Conservation (phyloP, 2,888 invertebrate species). For the Tinea semifulvella region DNA sequence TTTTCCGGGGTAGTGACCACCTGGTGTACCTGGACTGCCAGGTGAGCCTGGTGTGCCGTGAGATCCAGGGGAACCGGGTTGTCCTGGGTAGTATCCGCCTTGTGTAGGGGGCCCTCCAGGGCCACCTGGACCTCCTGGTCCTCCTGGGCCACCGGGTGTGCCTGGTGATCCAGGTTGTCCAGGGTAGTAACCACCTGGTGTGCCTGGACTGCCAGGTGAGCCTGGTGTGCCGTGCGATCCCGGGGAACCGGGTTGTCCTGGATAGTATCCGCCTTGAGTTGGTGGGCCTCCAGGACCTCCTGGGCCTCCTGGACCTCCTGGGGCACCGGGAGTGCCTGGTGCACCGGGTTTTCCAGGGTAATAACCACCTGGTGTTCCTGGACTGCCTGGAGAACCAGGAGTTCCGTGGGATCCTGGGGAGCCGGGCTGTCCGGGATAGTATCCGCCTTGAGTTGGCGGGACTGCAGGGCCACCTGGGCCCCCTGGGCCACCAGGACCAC, state of each 20-base stretch:
- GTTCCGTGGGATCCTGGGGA: constrained; percentile 25
- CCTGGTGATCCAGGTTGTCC: constrained; percentile 18
- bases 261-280: constrained; percentile 23
- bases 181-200: constrained; percentile 15
- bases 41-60: constrained; percentile 28
- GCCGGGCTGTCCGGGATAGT: constrained; percentile 27
- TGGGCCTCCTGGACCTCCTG: constrained; percentile 29
- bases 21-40: too few species aligned
- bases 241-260: constrained; percentile 27
- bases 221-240: constrained; percentile 28
- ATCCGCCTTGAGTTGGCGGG: constrained; percentile 20
- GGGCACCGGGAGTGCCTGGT: constrained; percentile 30
- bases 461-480: constrained; percentile 21
- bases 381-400: constrained; percentile 35
- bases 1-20: constrained; percentile 24
- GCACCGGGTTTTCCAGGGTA: constrained; percentile 16
- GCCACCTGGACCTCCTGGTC: constrained; percentile 29
- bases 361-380: constrained; percentile 16
- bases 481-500: constrained; percentile 28
- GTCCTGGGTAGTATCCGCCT: constrained; percentile 23
- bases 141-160: constrained; percentile 31
- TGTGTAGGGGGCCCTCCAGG: constrained; percentile 17
- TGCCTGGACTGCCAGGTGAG: constrained; percentile 20
- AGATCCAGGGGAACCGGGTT: constrained; percentile 27
- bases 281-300: constrained; percentile 17